Base-by-base conservation (phyloP, 2,113 vertebrate genomes). In the Meles meles region DNA sequence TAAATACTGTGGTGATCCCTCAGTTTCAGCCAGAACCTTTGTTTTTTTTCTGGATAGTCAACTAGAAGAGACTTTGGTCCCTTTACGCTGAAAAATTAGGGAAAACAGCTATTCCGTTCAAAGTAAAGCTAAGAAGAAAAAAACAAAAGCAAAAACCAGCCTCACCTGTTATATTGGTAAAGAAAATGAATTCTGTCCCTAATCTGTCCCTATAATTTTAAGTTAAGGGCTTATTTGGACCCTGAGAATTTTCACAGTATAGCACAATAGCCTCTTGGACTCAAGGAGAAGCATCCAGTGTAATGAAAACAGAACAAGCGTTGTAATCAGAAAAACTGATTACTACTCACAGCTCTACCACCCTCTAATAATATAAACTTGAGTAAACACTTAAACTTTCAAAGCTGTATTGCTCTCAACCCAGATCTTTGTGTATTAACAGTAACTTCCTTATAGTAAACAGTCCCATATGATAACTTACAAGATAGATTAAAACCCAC, bases 291-390 rank as follows among this genome's bases (percentile, higher is more conserved):
- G 11, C 8, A 88, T 59, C 42, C 34, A 57, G 4, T 65, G 37
- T 81, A 71, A 81, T 71, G 42, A 63, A 96, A 83, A 95, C 52
- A 94, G 31, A 95, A 72, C 4, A 87, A 42, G 4, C 2, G 2
- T 79, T 96, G 47, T 59, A 89, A 96, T 92, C 34, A 59, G n/a
- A 88, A 67, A 93, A 95, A 95, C 42, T 27, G 23, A 44, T 29
- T 92, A 5, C 15, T 18, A 81, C 11, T 15, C 29, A 77, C 10
- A 74, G 15, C 11, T 91, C 37, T 55, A 39, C 27, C 18, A 71
- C 20, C 29, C 7, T 76, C 25, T 96, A 47, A 93, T 79, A 77
- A 42, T 71, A 82, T 18, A 88, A 94, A 94, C 7, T 72, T 91
- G 7, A 86, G 27, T 80, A 87, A 95, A n/a, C 34, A 91, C 10